Base-by-base conservation (phyloP, 2,888 invertebrate genomes). In the Orthosia gothica region DNA sequence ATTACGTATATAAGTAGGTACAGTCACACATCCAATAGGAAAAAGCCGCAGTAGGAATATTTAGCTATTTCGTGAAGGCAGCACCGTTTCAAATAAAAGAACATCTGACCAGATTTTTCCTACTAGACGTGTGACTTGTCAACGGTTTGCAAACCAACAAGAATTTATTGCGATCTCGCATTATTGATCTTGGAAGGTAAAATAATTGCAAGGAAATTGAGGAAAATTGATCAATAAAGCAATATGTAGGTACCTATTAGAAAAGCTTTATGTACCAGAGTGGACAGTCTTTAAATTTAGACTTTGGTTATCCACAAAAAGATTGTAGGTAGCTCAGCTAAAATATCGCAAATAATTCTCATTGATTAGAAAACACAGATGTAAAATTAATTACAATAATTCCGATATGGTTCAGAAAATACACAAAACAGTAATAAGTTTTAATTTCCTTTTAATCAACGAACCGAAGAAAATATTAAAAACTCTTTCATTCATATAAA, bases 61-160 rank as follows among this genome's bases (percentile, higher is more conserved):
- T 76, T 77, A 77, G 79, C 78, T 75, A 75, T 40, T 57, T 54
- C 16, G n/a, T 12, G 54, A 50, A 71, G 26, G 20, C 7, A 67
- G 64, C 70, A 68, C 61, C 50, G 15, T 73, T 68, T 49, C 11
- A 23, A 58, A 63, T 59, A 68, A 62, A 20, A 64, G 68, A 59
- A 50, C 40, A 62, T 69, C 69, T 85, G 81, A 89, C 86, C 87
- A 87, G 86, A 88, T 80, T 88, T 88, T 86, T 87, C 87, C 79
- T 86, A 86, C 66, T 70, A 83, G 70, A 81, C 83, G 79, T 79
- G 87, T 83, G 87, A 83, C 81, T 49, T 45, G 12, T 18, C 18
- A 47, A 52, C n/a, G 26, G 47, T 69, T 83, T 49, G 1, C 59
- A 76, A 82, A 79, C 1, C 58, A 72, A 74, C 69, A 40, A 20